Evolutionary conservation across 2,888 invertebrate genomes (phyloP), one percentile per base, ranked within the genome.

Genomic region (Eristalis intricaria): DNA sequence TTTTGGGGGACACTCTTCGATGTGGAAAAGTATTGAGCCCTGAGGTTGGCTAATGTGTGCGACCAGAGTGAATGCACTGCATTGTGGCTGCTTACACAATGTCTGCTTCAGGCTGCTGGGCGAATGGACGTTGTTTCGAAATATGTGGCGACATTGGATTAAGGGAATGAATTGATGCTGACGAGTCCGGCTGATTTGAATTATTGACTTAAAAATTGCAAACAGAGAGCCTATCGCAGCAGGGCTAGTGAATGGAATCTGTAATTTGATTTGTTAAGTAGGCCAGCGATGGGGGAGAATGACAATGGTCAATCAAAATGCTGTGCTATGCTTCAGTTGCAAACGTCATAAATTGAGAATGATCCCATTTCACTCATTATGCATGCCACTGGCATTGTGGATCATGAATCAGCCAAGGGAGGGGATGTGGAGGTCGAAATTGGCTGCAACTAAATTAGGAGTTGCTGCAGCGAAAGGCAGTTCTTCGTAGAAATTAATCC

Each of bases 1-100:
- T 63, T 65, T 26, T 50, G 61, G 68, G 73, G 66, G 73, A 80
- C 68, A 74, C 26, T 60, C 26, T 19, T 66, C 71, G 71, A 71
- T 43, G 43, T 26, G 40, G 38, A 38, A 40, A 32, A 61, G 58
- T 66, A 66, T 66, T 23, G 79, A 73, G 65, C 43, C 60, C 22
- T 29, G 23, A 7, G 29, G 8, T 11, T 15, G 77, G 70, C 29
- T 78, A 71, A 71, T 78, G 63, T 78, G 63, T 63, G 69, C 19
- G 63, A 63, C 26, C 1, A 32, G 11, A 19, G 15, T 63, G 77
- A 23, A 7, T 19, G 50, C 50, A n/a, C 7, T n/a, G 43, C 43
- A n/a, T 7, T 50, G n/a, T 50, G 43, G 43, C n/a, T 50, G 43
- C 43, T 50, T 50, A 50, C 19, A 50, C 19, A 50, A 50, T 50